Conservation (phyloP, 2,888 invertebrate genomes). For the Patella depressa region DNA sequence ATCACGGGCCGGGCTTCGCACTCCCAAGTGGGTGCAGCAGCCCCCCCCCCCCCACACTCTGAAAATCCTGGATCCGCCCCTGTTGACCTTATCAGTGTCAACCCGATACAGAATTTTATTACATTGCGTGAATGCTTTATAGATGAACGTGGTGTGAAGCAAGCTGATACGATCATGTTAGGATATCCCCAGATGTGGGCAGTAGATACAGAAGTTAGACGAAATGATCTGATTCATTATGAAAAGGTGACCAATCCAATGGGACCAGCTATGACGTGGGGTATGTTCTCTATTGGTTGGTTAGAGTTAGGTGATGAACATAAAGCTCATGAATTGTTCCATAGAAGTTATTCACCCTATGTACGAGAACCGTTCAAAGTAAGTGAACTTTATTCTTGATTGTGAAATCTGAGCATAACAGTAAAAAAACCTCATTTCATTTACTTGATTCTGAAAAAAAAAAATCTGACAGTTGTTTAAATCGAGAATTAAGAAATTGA, state of each 20-base stretch:
- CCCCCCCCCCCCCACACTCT: too few species aligned
- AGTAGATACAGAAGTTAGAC: conserved; percentile 48
- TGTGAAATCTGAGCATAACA: background rate
- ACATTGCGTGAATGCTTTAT: background rate
- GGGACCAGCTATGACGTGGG: conserved; percentile 72
- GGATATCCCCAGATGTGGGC: conserved; percentile 63
- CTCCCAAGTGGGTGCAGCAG: too few species aligned
- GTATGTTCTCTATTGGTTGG: conserved; percentile 69
- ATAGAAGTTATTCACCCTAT: conserved; percentile 56
- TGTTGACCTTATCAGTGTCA: too few species aligned
- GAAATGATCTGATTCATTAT: conserved; percentile 66
- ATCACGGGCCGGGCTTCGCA: too few species aligned
- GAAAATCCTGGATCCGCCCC: too few species aligned
- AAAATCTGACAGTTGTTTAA: too few species aligned
- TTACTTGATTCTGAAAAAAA: too few species aligned
- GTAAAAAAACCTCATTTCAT: too few species aligned
- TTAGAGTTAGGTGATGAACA: conserved; percentile 63
- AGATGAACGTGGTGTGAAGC: conserved; percentile 49
- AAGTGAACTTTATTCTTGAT: conserved; percentile 18
- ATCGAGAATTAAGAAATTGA: too few species aligned
- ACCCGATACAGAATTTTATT: too few species aligned
- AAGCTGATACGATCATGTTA: conserved; percentile 69
- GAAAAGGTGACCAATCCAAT: conserved; percentile 46
- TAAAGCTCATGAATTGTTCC: conserved; percentile 57
- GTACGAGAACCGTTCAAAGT: conserved; percentile 65